Evolutionary conservation across 2,113 vertebrate genomes (phyloP).

Genomic region (Trochalopteron elliotii): DNA sequence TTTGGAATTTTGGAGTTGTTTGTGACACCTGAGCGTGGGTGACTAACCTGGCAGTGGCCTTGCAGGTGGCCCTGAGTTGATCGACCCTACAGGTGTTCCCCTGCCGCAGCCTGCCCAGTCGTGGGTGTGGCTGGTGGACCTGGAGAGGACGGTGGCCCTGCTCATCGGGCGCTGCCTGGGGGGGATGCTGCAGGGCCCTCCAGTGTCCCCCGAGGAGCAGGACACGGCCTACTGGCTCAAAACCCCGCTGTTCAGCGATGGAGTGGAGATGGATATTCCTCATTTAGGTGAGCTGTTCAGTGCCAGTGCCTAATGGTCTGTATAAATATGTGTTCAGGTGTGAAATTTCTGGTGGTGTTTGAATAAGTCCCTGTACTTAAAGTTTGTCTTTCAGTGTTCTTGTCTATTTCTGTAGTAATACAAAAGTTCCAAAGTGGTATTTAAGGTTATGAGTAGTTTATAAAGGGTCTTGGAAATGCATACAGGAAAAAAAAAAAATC

Average conservation of each 20-base stretch:
- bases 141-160: constrained; percentile 92
- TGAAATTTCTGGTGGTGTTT: neutral
- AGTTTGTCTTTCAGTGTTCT: neutral
- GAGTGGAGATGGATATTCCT: constrained; percentile 90
- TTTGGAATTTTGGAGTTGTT: neutral
- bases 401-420: neutral
- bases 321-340: neutral
- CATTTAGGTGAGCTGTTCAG: constrained; percentile 82
- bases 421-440: neutral
- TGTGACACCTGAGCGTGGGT: neutral
- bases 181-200: constrained; percentile 93
- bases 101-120: constrained; percentile 84
- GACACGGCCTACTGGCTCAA: constrained; percentile 94
- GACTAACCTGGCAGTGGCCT: neutral
- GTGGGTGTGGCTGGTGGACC: constrained; percentile 97
- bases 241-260: constrained; percentile 92
- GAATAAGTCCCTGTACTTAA: neutral
- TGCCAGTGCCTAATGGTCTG: accelerated
- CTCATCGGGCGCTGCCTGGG: constrained; percentile 94
- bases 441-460: neutral
- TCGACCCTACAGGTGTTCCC: constrained; percentile 83
- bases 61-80: constrained; percentile 84
- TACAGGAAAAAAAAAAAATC: neutral
- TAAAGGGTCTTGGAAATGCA: neutral
- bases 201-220: constrained; percentile 89